Base-by-base conservation (phyloP, 2,888 invertebrate species). In the Steinernema hermaphroditum region DNA sequence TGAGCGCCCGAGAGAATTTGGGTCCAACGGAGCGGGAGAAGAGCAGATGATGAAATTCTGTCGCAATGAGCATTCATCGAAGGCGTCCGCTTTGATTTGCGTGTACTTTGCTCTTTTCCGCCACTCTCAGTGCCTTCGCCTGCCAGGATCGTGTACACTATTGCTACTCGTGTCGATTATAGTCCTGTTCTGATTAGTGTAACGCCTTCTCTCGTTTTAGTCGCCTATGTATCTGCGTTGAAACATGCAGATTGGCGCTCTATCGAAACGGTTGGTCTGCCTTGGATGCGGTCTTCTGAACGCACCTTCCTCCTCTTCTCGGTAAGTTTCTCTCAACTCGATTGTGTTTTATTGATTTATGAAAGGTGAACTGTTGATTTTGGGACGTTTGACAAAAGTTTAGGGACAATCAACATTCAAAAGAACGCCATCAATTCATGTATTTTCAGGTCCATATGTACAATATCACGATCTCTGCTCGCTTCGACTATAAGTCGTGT, bases 41-140 rank as follows among this genome's bases (percentile, higher is more conserved):
- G 16, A 16, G 46, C 46, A 46, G 46, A 16, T 62, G 62, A 62
- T 62, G 62, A 62, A 62, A 62, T 62, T 34, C 34, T 37, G 29
- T 1, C 19, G 62, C 62, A 29, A 12, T 12, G 8, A 16, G 62
- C 62, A 19, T 12, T 50, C 50, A 50, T 9, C 50, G 22, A 50
- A 50, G 24, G 50, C 50, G 22, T 22, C 50, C 46, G 46, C 46
- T 46, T 46, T n/a, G 46, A 9, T 1, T 14, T 22, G 27, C 22
- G 2, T 27, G 54, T 54, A 54, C 54, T 54, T 54, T 54, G 54
- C 6, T 22, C 54, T 54, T 54, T 27, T 54, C 27, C 27, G 24
- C 22, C 12, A 6, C 27, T 54, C 27, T 4, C 27, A n/a, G 12
- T 9, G 9, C 12, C 6, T 49, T n/a, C 19, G 49, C 49, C 12